Evolutionary conservation across 1,140 invertebrate species (phyloP).

Genomic region (Charaxes varanes): DNA sequence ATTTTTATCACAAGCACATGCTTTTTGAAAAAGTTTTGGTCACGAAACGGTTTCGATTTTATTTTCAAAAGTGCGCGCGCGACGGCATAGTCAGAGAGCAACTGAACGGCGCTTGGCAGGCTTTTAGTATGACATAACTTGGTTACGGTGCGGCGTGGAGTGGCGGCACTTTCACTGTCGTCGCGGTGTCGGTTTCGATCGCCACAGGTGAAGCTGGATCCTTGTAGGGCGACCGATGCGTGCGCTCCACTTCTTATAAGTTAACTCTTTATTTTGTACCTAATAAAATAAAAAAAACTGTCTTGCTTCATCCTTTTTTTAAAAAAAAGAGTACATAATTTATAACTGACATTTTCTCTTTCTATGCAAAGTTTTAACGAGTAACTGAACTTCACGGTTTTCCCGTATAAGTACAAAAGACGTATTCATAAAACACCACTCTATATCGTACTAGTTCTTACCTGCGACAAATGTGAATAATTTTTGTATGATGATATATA

Average conservation of each 20-base stretch:
- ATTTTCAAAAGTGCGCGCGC: conserved; percentile 46
- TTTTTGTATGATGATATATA: no score
- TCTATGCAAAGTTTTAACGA: no score
- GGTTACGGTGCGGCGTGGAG: conserved; percentile 32
- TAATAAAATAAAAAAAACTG: no score
- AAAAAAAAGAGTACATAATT: no score
- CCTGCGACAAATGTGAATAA: no score
- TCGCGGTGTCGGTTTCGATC: conserved; percentile 15
- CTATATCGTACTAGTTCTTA: no score
- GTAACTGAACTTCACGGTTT: no score
- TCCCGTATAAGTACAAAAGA: no score
- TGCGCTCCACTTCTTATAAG: conserved; percentile 33
- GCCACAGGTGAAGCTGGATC: conserved; percentile 30
- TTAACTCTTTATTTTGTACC: no score
- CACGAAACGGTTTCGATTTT: conserved; percentile 8
- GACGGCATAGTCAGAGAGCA: conserved; percentile 44
- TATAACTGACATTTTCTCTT: no score
- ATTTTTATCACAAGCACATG: conserved; percentile 46
- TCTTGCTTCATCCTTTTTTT: no score
- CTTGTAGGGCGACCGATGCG: conserved; percentile 46
- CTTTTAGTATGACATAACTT: conserved; percentile 52
- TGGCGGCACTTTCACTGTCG: conserved; percentile 58
- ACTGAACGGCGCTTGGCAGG: conserved; percentile 33
- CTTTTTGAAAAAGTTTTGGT: conserved; percentile 14
- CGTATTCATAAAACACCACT: no score